Percentiles rank a stretch among this genome's conserved stretches.
These are phyloP conservation scores for Phytoseiulus persimilis DNA, from an alignment of 2,888 invertebrate genomes.

Conservation along the genomic window DNA sequence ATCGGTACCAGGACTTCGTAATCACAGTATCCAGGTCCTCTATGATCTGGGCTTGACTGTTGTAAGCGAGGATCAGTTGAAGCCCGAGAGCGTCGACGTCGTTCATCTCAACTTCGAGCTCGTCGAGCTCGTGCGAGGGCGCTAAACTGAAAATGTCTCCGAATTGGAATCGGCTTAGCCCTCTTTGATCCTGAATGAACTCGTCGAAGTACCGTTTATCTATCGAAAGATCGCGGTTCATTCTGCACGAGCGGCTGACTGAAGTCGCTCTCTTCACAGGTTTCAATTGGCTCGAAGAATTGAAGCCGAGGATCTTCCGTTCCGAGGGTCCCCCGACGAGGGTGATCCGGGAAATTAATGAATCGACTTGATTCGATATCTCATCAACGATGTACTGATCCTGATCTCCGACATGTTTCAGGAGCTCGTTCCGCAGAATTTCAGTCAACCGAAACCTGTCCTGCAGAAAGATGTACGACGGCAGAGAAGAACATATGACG, in stretches of 20 bases:
- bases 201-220: constrained; percentile 23
- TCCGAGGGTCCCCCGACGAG: constrained; percentile 10
- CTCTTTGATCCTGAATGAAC: constrained; percentile 6
- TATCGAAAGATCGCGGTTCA: constrained; percentile 13
- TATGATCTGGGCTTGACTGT: constrained; percentile 8
- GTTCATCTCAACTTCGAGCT: background rate
- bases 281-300: background rate
- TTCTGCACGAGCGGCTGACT: constrained; percentile 9
- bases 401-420: constrained; percentile 21
- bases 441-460: background rate
- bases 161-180: constrained; percentile 9
- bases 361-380: constrained; percentile 32
- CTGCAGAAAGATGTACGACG: constrained; percentile 12
- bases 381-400: constrained; percentile 26
- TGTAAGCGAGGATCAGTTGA: constrained; percentile 1
- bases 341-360: constrained; percentile 12
- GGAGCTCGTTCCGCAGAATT: constrained; percentile 10
- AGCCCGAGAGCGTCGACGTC: background rate
- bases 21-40: background rate
- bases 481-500: constrained; percentile 13
- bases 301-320: constrained; percentile 21
- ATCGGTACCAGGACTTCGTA: background rate
- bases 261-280: constrained; percentile 17
- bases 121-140: background rate
- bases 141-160: background rate